Evolutionary conservation across 2,113 vertebrate genomes (phyloP).

Genomic region (Proterorhinus semilunaris): DNA sequence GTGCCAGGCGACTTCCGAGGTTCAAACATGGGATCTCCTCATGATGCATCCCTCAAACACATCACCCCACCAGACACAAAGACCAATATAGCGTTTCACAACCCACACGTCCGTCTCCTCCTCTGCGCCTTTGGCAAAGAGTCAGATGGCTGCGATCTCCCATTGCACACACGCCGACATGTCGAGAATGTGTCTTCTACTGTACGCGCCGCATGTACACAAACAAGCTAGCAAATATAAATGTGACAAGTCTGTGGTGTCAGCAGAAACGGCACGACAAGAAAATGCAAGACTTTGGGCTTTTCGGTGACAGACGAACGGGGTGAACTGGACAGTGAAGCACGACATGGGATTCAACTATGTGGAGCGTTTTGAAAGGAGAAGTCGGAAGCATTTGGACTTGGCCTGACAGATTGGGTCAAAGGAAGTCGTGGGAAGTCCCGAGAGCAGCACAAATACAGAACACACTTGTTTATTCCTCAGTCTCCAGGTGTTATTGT

Average conservation of each 20-base stretch:
- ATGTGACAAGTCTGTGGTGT: conserved; percentile 7
- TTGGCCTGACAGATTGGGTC: conserved; percentile 38
- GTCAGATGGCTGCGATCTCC: conserved; percentile 31
- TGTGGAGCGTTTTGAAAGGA: conserved; percentile 22
- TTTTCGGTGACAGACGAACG: conserved; percentile 15
- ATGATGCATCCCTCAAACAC: conserved; percentile 19
- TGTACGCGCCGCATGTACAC: conserved; percentile 1
- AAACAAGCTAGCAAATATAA: conserved; percentile 3
- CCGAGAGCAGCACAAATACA: conserved; percentile 39
- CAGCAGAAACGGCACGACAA: conserved; percentile 24
- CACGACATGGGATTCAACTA: conserved; percentile 9
- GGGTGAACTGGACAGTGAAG: conserved; percentile 19
- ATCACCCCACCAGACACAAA: conserved; percentile 8
- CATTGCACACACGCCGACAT: not conserved
- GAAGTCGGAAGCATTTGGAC: conserved; percentile 23
- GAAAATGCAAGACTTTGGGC: conserved; percentile 10
- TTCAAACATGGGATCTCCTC: conserved; percentile 37
- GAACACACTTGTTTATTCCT: conserved; percentile 54
- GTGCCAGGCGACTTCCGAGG: conserved; percentile 39
- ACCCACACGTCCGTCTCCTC: conserved; percentile 33
- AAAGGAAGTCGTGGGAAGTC: conserved; percentile 47
- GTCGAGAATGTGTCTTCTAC: not conserved
- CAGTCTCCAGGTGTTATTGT: conserved; percentile 47
- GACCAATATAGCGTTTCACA: conserved; percentile 30
- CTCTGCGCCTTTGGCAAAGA: conserved; percentile 17